These are phyloP conservation scores for Chaetophractus vellerosus DNA, from an alignment of 2,797 vertebrate species.

Conservation along the genomic window DNA sequence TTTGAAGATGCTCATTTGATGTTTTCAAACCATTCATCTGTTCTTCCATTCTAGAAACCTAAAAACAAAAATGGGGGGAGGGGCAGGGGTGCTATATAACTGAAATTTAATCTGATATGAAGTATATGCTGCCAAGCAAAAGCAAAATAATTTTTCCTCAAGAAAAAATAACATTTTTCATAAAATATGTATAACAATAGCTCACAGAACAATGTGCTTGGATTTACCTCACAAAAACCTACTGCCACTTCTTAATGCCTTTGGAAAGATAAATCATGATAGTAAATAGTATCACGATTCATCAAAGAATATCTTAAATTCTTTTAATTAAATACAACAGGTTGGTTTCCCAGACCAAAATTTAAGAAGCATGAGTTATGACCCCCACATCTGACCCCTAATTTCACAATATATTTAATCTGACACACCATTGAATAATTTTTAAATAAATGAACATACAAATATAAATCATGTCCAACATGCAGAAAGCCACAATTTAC, in stretches of 20 bases:
- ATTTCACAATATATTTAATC: not conserved
- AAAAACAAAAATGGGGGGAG: not conserved
- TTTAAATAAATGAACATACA: constrained; percentile 43
- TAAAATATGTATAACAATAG: not conserved
- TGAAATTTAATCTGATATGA: constrained; percentile 51
- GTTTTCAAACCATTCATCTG: constrained; percentile 94
- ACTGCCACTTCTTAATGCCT: not conserved
- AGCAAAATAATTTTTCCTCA: not conserved
- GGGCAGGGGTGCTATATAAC: not conserved
- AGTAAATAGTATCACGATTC: not conserved
- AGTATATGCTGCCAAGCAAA: constrained; percentile 17
- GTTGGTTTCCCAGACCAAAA: not conserved
- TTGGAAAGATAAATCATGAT: not conserved
- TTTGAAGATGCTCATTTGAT: constrained; percentile 95
- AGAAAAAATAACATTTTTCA: not conserved
- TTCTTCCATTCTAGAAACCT: constrained; percentile 95
- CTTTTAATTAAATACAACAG: constrained; percentile 16
- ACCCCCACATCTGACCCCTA: not conserved
- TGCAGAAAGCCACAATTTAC: not conserved
- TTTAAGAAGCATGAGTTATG: not conserved
- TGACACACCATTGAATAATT: not conserved
- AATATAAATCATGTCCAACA: not conserved
- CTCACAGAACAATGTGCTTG: not conserved
- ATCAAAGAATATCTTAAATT: constrained; percentile 3
- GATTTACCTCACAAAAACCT: constrained; percentile 40